Conservation (phyloP, 2,888 invertebrate species). For the Norana najaformis region DNA sequence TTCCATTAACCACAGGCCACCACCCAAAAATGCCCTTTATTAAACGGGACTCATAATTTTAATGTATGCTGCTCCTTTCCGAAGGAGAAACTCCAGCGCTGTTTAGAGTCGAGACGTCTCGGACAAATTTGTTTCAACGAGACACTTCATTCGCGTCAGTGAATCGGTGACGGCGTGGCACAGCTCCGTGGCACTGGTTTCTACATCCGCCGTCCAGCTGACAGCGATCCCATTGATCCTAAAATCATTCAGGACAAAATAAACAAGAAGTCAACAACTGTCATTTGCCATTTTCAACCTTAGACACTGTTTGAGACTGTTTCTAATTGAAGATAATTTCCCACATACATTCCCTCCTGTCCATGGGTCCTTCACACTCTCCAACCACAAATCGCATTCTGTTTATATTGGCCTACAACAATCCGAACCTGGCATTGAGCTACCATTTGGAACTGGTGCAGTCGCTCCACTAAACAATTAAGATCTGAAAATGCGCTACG, state of each 20-base stretch:
- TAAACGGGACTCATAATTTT: too few relatives aligned
- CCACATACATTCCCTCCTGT: too few relatives aligned
- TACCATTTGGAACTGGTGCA: too few relatives aligned
- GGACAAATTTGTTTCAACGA: neutral
- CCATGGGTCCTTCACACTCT: too few relatives aligned
- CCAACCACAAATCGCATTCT: too few relatives aligned
- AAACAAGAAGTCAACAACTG: neutral
- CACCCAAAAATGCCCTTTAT: neutral
- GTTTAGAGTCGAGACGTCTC: neutral
- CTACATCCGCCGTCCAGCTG: neutral
- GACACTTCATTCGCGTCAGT: neutral
- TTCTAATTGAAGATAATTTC: too few relatives aligned
- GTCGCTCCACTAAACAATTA: too few relatives aligned
- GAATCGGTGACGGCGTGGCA: neutral
- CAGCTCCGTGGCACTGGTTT: neutral
- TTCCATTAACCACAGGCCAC: neutral
- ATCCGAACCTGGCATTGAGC: too few relatives aligned
- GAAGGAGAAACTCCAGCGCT: neutral
- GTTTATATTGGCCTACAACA: too few relatives aligned
- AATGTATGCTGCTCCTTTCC: neutral
- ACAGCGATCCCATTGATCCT: neutral
- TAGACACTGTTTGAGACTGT: too few relatives aligned
- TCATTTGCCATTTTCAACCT: too few relatives aligned
- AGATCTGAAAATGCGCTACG: too few relatives aligned
- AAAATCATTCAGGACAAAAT: neutral